Base-by-base conservation (phyloP, 1,140 invertebrate species). In the Drosophila tani region DNA sequence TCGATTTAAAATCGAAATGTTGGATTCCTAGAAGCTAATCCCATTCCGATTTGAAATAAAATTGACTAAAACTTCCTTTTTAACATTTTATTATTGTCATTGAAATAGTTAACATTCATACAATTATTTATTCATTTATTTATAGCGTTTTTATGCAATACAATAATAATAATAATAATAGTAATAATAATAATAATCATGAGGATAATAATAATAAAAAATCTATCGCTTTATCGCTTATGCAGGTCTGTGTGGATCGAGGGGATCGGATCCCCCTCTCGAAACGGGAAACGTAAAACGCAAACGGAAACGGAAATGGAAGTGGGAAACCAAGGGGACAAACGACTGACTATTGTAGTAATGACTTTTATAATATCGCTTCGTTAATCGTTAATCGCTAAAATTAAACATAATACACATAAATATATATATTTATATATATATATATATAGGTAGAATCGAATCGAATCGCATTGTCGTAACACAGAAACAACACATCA, bases 71-170 rank as follows among this genome's bases (percentile, higher is more conserved):
- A 46, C 50, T 11, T 71, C 53, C 64, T 74, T 88, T 88, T 87
- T 75, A 87, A 87, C 83, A 88, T 88, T 87, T 87, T 87, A 88
- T 87, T 87, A 87, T 87, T 87, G 83, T 87, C 83, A 87, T 87
- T 88, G 83, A 87, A 87, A 84, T 87, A 87, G 83, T 87, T 87
- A 87, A 87, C 83, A 87, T 87, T 87, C 83, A 87, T 87, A 87
- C 84, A 86, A 80, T 87, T 87, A 84, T 83, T 85, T 77, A 75
- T 67, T 83, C 69, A 71, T 49, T 85, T 78, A 66, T 76, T 79
- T 77, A 80, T 82, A 77, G 74, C 71, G 69, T 69, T 77, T 77
- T 55, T 83, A 82, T 82, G 76, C 59, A 87, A 80, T 86, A 81
- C 66, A 77, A 77, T 77, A 76, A 75, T 73, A 58, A 69, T 70